Evolutionary conservation across 23 tunicate species (phyloP).

Genomic region (Ascidia mentula): DNA sequence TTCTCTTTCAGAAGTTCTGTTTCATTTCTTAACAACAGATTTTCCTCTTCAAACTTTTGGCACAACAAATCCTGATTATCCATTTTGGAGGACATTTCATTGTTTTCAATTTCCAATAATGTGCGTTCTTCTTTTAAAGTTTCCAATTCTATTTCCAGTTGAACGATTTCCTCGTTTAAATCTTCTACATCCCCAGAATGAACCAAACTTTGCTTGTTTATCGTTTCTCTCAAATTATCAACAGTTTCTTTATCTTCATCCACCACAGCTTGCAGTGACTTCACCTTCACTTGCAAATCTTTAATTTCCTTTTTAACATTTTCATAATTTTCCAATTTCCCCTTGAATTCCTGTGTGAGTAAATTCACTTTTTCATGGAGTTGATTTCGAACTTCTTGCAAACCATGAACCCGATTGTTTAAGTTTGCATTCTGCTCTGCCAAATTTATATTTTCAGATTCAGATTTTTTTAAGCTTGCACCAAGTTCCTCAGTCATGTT

Average conservation of each 20-base stretch:
- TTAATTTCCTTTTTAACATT: background rate
- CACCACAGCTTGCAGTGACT: background rate
- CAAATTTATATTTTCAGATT: background rate
- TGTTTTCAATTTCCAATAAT: background rate
- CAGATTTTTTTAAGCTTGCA: background rate
- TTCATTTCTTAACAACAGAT: background rate
- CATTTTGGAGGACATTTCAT: background rate
- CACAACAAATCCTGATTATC: background rate
- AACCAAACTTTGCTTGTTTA: background rate
- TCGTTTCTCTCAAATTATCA: background rate
- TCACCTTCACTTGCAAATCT: background rate
- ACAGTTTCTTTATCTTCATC: background rate
- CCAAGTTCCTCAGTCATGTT: background rate
- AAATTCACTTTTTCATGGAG: background rate
- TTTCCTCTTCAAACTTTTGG: background rate
- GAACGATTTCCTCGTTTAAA: background rate
- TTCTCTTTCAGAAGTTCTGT: background rate
- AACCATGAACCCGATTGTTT: background rate
- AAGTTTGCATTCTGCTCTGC: background rate
- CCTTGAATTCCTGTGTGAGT: background rate
- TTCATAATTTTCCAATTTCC: background rate
- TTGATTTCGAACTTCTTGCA: background rate
- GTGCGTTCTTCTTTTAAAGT: background rate
- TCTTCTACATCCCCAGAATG: background rate
- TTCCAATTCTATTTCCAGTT: background rate